A percentile compares a stretch with the other conserved stretches of the same genome.
phyloP scores from a whole-genome alignment of 2,888 invertebrate species.

The Erebia aethiops region DNA sequence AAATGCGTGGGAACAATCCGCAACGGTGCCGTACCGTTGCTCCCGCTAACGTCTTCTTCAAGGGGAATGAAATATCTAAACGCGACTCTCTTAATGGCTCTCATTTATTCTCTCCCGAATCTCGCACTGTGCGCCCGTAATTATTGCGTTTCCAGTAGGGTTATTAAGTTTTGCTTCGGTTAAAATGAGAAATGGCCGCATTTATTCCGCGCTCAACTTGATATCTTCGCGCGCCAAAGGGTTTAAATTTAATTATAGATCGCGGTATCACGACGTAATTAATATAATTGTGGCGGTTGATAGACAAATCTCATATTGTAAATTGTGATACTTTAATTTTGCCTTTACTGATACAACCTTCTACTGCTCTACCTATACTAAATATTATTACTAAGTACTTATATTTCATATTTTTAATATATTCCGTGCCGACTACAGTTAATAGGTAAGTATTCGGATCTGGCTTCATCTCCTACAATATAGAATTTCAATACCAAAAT shows the following conservation, averaged over 20 bases:
- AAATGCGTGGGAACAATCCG: constrained; percentile 71
- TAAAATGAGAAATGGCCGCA: constrained; percentile 80
- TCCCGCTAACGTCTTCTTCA: constrained; percentile 75
- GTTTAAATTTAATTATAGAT: constrained; percentile 77
- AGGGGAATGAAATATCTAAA: constrained; percentile 81
- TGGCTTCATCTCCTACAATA: no score
- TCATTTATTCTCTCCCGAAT: constrained; percentile 81
- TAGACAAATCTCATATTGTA: constrained; percentile 31
- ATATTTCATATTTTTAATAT: no score
- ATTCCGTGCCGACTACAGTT: no score
- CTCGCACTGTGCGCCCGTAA: constrained; percentile 78
- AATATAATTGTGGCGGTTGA: constrained; percentile 63
- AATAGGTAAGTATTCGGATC: background rate
- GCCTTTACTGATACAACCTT: background rate
- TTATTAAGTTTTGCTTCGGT: constrained; percentile 81
- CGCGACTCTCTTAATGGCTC: constrained; percentile 79
- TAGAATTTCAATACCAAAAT: no score
- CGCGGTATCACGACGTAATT: constrained; percentile 70
- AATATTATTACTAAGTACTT: no score
- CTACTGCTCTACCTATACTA: background rate
- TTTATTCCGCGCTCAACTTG: constrained; percentile 77
- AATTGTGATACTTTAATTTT: constrained; percentile 24
- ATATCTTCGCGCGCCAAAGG: constrained; percentile 70
- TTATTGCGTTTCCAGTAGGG: constrained; percentile 80
- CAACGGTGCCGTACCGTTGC: constrained; percentile 56